Percentiles rank a stretch among this genome's conserved stretches.
phyloP scores from a whole-genome alignment of 2,888 invertebrate species.

The Polyploca ridens region DNA sequence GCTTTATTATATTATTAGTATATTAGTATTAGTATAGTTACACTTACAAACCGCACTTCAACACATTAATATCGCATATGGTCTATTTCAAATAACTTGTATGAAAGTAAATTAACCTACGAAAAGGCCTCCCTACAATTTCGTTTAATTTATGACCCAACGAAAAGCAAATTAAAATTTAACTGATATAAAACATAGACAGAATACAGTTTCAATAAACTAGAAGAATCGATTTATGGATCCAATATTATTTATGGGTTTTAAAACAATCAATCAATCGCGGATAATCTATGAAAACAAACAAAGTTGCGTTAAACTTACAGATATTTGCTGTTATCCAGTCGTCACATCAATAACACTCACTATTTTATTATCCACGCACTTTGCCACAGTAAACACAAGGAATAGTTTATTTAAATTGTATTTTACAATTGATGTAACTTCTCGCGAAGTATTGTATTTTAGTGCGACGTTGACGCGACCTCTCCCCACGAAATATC shows the following conservation, averaged over 20 bases:
- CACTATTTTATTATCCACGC: conserved; percentile 1
- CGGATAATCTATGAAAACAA: conserved; percentile 7
- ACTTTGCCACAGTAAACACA: conserved; percentile 7
- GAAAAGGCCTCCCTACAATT: neutral
- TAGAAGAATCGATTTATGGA: neutral
- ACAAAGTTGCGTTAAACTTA: conserved; percentile 1
- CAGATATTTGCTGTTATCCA: neutral
- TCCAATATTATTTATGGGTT: conserved; percentile 8
- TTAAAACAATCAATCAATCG: conserved; percentile 7
- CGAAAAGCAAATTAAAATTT: neutral
- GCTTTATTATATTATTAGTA: too few relatives aligned
- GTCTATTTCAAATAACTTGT: too few relatives aligned
- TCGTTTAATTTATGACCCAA: neutral
- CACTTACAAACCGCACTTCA: too few relatives aligned
- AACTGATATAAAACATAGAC: neutral
- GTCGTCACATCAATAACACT: conserved; percentile 2
- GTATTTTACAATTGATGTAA: neutral
- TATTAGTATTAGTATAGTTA: too few relatives aligned
- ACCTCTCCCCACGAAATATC: neutral
- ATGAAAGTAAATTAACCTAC: neutral
- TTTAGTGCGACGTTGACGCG: neutral
- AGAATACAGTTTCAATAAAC: neutral
- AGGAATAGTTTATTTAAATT: neutral
- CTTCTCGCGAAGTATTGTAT: neutral
- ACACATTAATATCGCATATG: too few relatives aligned